These are phyloP conservation scores for Ericerus pela DNA, from an alignment of 1,140 invertebrate species.

Conservation along the genomic window DNA sequence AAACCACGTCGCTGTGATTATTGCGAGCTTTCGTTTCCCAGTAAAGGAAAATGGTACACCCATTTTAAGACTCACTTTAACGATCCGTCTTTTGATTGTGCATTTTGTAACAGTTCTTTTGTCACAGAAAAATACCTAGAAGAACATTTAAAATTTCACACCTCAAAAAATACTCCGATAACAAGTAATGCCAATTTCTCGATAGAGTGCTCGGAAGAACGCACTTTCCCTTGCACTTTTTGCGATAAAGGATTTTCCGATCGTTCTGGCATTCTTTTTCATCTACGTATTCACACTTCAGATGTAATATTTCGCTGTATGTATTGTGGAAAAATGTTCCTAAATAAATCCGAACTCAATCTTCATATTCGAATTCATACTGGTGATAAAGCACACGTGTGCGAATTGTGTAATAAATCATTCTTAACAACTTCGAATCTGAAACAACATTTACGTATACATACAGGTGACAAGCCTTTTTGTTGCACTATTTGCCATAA, in stretches of 20 bases:
- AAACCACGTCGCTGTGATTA: constrained; percentile 53
- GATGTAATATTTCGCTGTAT: constrained; percentile 33
- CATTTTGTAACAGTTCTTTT: constrained; percentile 7
- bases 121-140: constrained; percentile 28
- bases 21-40: constrained; percentile 46
- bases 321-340: constrained; percentile 47
- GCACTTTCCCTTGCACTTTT: constrained; percentile 22
- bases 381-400: constrained; percentile 70
- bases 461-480: constrained; percentile 62
- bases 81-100: neutral
- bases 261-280: constrained; percentile 64
- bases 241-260: too few species aligned
- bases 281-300: constrained; percentile 53
- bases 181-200: constrained; percentile 44
- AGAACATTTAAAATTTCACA: constrained; percentile 18
- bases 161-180: constrained; percentile 26
- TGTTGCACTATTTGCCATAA: constrained; percentile 50
- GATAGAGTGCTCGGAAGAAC: constrained; percentile 25
- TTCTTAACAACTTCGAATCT: constrained; percentile 70
- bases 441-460: constrained; percentile 60
- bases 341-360: constrained; percentile 43
- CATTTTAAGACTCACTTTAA: constrained; percentile 36
- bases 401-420: constrained; percentile 65
- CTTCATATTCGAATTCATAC: constrained; percentile 69
- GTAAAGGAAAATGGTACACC: constrained; percentile 34